These are phyloP conservation scores for Nasonovia ribisnigri DNA, from an alignment of 2,888 invertebrate species.

Conservation along the genomic window DNA sequence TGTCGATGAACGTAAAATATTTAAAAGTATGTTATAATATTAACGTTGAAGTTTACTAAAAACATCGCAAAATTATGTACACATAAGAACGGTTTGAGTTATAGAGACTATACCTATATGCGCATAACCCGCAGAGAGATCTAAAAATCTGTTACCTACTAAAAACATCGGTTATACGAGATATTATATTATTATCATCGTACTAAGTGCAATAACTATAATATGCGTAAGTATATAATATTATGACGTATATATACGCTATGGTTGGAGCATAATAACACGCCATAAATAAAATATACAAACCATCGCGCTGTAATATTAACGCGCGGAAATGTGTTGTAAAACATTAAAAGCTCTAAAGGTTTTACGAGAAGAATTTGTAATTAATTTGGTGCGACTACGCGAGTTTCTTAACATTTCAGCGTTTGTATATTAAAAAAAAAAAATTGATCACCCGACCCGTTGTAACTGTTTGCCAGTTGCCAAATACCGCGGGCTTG, in stretches of 20 bases:
- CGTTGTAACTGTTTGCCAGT: neutral
- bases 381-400: neutral
- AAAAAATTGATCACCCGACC: neutral
- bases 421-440: neutral
- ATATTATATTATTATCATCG: neutral
- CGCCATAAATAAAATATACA: neutral
- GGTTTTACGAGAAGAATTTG: neutral
- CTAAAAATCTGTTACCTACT: no score
- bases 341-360: neutral
- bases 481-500: neutral
- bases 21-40: no score
- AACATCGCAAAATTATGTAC: no score
- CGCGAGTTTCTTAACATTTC: neutral
- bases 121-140: no score
- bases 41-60: no score
- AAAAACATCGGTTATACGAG: neutral
- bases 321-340: neutral
- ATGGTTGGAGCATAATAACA: neutral
- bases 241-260: no score
- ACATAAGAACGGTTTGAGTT: no score
- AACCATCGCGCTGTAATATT: neutral
- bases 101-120: no score
- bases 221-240: no score
- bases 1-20: no score
- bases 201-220: neutral